phyloP scores from a whole-genome alignment of 2,888 invertebrate genomes.

The Rotaria sp. region DNA sequence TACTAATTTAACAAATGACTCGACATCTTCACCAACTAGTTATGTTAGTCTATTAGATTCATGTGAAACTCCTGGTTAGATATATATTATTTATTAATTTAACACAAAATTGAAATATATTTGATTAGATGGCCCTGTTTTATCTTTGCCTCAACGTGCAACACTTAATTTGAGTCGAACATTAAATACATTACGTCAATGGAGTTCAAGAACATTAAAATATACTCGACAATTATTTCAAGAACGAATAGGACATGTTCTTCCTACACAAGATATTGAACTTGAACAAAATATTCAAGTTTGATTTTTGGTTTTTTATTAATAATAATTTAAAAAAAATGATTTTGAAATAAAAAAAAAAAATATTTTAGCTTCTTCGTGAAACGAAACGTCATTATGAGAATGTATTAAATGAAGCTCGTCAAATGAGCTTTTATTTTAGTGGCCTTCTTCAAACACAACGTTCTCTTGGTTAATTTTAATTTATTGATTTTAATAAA shows the following conservation, averaged over 20 bases:
- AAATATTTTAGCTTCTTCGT: not conserved
- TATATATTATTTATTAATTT: not conserved
- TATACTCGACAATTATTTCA: constrained; percentile 5
- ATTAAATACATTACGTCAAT: not conserved
- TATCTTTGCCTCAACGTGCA: not conserved
- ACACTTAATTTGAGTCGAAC: not conserved
- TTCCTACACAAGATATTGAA: not conserved
- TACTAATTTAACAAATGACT: not conserved
- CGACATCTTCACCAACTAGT: not conserved
- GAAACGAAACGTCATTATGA: constrained; percentile 14
- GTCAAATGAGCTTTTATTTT: constrained; percentile 1
- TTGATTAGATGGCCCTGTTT: not conserved
- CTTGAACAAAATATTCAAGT: not conserved
- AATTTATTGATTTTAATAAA: not conserved
- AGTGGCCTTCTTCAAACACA: not conserved
- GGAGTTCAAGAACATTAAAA: not conserved
- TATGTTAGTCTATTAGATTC: not conserved
- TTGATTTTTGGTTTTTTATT: no score
- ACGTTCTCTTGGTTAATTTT: not conserved
- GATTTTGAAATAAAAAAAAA: no score
- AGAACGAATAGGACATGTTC: not conserved
- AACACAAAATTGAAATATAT: not conserved
- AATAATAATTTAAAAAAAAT: no score
- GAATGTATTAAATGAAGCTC: not conserved
- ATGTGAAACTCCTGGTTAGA: not conserved